These are phyloP conservation scores for Thaumatotibia leucotreta DNA, from an alignment of 1,140 invertebrate species.

Conservation along the genomic window DNA sequence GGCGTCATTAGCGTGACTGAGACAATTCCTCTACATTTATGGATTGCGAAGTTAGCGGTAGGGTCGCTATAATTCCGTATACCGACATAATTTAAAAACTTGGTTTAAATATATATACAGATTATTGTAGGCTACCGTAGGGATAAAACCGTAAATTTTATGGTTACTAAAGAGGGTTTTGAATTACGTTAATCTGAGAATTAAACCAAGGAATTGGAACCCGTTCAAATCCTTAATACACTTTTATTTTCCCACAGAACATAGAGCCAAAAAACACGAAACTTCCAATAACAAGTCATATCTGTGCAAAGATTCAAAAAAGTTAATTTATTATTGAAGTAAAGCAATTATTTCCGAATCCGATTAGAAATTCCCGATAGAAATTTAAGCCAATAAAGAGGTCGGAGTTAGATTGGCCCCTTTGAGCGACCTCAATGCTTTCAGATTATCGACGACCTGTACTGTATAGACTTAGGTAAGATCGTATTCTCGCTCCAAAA, in stretches of 20 bases:
- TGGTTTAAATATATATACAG: too few species aligned
- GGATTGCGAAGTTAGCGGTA: too few species aligned
- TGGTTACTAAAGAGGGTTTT: neutral
- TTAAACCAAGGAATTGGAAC: neutral
- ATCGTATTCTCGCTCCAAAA: too few species aligned
- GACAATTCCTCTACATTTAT: too few species aligned
- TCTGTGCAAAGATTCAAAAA: neutral
- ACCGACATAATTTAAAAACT: too few species aligned
- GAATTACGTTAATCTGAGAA: neutral
- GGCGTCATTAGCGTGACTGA: too few species aligned
- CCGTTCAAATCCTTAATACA: neutral
- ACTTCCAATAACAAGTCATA: neutral
- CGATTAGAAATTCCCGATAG: neutral
- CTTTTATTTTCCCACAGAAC: neutral
- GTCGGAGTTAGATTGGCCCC: neutral
- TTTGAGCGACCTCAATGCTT: neutral
- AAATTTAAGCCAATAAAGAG: neutral
- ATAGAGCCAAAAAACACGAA: neutral
- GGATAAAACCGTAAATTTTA: neutral
- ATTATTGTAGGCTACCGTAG: too few species aligned
- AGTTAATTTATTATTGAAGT: neutral
- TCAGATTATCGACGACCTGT: neutral
- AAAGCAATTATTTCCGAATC: neutral
- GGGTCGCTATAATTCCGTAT: too few species aligned
- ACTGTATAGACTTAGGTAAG: neutral